Percentiles rank a stretch among this genome's conserved stretches.
These are phyloP conservation scores for Nesometra sesokonis DNA, from an alignment of 35 echinoderm and acorn worm genomes.

Conservation along the genomic window DNA sequence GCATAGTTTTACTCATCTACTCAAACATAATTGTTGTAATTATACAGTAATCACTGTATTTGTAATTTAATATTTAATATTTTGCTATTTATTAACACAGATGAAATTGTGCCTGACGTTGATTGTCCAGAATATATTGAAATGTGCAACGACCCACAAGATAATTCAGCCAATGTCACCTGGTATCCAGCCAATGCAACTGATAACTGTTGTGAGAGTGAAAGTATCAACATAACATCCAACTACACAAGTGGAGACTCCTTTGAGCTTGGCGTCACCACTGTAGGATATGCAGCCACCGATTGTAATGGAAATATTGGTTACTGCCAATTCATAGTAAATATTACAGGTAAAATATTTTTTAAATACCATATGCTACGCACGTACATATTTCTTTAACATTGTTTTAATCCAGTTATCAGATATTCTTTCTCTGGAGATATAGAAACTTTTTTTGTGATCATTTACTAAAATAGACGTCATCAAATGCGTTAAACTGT, in stretches of 20 bases:
- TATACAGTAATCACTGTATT: too few relatives aligned
- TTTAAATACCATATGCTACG: too few relatives aligned
- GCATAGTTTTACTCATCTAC: too few relatives aligned
- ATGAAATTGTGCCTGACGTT: too few relatives aligned
- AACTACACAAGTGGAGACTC: neutral
- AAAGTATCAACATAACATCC: neutral
- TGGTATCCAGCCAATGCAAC: neutral
- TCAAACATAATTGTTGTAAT: too few relatives aligned
- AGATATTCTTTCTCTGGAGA: neutral
- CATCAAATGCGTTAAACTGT: too few relatives aligned
- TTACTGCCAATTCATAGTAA: neutral
- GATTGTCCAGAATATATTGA: too few relatives aligned
- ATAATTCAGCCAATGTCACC: neutral
- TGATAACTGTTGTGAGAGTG: neutral
- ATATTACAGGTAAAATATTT: neutral
- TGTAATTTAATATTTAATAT: too few relatives aligned
- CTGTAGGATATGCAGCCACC: neutral
- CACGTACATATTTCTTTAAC: neutral
- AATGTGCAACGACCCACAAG: too few relatives aligned
- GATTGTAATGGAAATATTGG: neutral
- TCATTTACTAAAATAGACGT: too few relatives aligned
- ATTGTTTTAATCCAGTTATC: neutral
- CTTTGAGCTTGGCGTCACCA: neutral
- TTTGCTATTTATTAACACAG: too few relatives aligned
- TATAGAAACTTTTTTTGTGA: neutral